These are phyloP conservation scores for Parapristionchus giblindavisi DNA, from an alignment of 2,888 invertebrate species.

Conservation along the genomic window DNA sequence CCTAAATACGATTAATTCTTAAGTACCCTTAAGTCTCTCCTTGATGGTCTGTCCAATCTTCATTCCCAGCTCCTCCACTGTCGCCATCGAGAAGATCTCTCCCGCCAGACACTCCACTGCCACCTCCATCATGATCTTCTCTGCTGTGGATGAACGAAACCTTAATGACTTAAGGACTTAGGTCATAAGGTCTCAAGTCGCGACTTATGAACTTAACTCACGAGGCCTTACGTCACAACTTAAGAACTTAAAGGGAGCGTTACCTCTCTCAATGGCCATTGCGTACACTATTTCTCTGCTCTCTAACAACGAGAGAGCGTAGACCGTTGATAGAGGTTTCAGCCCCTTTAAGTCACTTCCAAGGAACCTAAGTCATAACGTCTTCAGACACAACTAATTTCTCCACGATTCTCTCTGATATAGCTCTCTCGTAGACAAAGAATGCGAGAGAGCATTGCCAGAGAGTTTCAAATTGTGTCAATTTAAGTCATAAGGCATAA, in stretches of 20 bases:
- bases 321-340: no score
- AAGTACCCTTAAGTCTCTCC: conserved; percentile 19
- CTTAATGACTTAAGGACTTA: conserved; percentile 34
- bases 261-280: no score
- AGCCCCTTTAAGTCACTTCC: no score
- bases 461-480: no score
- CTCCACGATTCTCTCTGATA: background rate
- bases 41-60: conserved; percentile 22
- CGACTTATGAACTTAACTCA: background rate
- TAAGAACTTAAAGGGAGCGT: no score
- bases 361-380: background rate
- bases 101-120: conserved; percentile 43
- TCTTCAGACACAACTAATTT: background rate
- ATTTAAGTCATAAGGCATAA: no score
- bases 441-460: no score
- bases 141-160: conserved; percentile 44
- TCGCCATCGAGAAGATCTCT: conserved; percentile 25
- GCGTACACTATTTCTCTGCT: no score
- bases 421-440: background rate
- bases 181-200: no score
- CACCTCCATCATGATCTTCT: conserved; percentile 43
- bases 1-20: background rate
- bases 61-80: conserved; percentile 29
- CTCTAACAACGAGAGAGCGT: no score
- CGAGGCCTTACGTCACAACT: background rate